Evolutionary conservation across 2,113 vertebrate species (phyloP).

Genomic region (Gnathonemus longibarbis): DNA sequence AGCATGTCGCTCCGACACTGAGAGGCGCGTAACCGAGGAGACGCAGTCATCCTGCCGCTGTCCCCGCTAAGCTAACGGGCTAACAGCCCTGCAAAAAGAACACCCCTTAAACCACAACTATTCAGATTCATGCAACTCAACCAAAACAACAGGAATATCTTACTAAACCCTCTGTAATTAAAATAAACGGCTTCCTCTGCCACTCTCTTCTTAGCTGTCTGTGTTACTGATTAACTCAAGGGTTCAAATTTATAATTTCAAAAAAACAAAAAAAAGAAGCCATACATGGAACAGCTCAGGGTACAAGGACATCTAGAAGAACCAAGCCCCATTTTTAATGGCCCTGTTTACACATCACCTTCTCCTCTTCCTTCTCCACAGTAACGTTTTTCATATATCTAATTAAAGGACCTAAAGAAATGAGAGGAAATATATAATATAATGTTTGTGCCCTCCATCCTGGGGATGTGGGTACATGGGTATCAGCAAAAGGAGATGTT

Average conservation of each 20-base stretch:
- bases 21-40: neutral
- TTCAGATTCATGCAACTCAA: neutral
- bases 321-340: neutral
- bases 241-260: neutral
- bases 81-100: neutral
- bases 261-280: neutral
- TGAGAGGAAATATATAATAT: neutral
- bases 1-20: neutral
- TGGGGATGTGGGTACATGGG: neutral
- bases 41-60: neutral
- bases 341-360: neutral
- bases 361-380: neutral
- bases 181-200: neutral
- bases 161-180: neutral
- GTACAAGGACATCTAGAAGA: neutral
- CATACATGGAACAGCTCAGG: neutral
- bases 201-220: neutral
- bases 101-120: neutral
- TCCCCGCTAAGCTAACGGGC: neutral
- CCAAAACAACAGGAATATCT: neutral
- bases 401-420: neutral
- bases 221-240: neutral
- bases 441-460: neutral
- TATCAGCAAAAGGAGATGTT: neutral
- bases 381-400: neutral